These are phyloP conservation scores for Volucella bombylans DNA, from an alignment of 2,888 invertebrate species.

Conservation along the genomic window DNA sequence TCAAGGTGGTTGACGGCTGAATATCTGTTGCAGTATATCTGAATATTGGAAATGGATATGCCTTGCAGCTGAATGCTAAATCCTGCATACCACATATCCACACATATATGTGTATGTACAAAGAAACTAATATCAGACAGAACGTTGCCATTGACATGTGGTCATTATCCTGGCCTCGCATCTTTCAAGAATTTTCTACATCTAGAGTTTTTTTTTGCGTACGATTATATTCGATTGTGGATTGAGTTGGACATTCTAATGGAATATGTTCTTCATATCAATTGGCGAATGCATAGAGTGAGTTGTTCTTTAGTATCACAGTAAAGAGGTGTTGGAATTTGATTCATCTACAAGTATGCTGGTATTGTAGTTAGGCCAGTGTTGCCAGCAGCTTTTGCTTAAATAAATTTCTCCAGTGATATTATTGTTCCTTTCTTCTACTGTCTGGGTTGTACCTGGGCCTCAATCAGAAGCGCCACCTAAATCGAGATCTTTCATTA, in stretches of 20 bases:
- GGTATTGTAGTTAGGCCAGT: too few relatives aligned
- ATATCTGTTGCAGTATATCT: constrained; percentile 49
- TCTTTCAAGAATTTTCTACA: constrained; percentile 5
- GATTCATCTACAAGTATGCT: too few relatives aligned
- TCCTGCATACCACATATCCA: too few relatives aligned
- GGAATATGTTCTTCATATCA: constrained; percentile 41
- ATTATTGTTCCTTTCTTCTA: too few relatives aligned
- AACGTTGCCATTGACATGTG: constrained; percentile 38
- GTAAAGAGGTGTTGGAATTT: neutral
- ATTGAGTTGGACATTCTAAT: constrained; percentile 27
- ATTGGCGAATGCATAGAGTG: constrained; percentile 50
- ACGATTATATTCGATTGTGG: too few relatives aligned
- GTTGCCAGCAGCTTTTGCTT: too few relatives aligned
- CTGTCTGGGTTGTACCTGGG: too few relatives aligned
- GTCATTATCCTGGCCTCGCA: constrained; percentile 39
- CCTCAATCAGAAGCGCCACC: too few relatives aligned
- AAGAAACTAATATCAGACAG: constrained; percentile 24
- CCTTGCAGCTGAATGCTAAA: constrained; percentile 32
- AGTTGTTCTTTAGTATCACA: constrained; percentile 33
- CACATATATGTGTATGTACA: neutral
- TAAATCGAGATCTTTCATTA: too few relatives aligned
- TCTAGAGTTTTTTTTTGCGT: neutral
- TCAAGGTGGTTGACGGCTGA: constrained; percentile 33
- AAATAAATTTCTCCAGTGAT: too few relatives aligned
- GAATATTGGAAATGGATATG: constrained; percentile 45